phyloP scores from a whole-genome alignment of 1,140 invertebrate genomes.

The Ceratina australensis region DNA sequence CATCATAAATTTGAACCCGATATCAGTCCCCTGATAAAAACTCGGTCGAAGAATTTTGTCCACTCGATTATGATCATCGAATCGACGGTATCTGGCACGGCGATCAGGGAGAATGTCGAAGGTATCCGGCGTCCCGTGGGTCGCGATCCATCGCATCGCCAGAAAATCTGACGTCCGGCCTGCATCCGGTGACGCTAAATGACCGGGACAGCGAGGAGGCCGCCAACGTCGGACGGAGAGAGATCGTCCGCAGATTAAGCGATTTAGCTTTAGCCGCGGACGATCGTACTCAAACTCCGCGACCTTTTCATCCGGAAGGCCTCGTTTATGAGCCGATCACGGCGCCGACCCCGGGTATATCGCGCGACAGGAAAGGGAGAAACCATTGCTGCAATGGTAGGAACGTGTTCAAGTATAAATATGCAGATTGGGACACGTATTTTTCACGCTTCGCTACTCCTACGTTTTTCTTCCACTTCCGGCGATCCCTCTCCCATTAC shows the following conservation, averaged over 20 bases:
- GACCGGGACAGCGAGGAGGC: constrained; percentile 38
- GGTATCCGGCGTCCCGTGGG: constrained; percentile 16
- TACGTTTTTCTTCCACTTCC: constrained; percentile 29
- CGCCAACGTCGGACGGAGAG: constrained; percentile 46
- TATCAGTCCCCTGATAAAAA: not conserved
- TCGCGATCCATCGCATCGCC: constrained; percentile 46
- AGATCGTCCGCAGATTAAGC: constrained; percentile 36
- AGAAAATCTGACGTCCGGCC: constrained; percentile 54
- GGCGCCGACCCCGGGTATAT: too few species aligned
- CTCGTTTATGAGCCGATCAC: not conserved
- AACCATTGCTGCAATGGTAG: not conserved
- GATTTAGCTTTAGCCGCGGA: constrained; percentile 16
- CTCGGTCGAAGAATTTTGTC: constrained; percentile 62
- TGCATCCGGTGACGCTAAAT: constrained; percentile 45
- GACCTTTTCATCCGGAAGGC: not conserved
- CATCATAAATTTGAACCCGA: too few species aligned
- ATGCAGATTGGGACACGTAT: constrained; percentile 38
- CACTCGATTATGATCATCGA: constrained; percentile 66
- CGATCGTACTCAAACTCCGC: constrained; percentile 21
- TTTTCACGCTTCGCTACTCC: constrained; percentile 45
- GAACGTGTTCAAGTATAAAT: constrained; percentile 14
- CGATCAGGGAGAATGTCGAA: constrained; percentile 42
- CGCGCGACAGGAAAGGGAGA: constrained; percentile 9
- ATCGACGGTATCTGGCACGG: constrained; percentile 18
- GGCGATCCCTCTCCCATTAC: not conserved